Evolutionary conservation across 2,888 invertebrate genomes (phyloP).

Genomic region (Melolontha melolontha): DNA sequence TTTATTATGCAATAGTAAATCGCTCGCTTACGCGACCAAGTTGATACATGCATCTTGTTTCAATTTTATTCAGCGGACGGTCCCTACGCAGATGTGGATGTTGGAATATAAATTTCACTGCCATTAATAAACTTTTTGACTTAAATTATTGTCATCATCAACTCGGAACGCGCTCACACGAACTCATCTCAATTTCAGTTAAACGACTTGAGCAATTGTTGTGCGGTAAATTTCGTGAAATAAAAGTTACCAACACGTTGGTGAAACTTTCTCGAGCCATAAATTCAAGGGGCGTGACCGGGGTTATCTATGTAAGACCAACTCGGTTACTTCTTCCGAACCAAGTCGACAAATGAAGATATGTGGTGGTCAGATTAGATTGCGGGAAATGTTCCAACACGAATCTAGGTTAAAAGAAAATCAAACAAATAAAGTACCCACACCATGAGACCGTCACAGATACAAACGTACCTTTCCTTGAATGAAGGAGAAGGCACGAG

Average conservation of each 20-base stretch:
- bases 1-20: neutral
- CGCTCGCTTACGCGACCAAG: neutral
- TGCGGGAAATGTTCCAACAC: constrained; percentile 55
- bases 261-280: constrained; percentile 42
- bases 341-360: constrained; percentile 59
- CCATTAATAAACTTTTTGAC: constrained; percentile 39
- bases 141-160: constrained; percentile 41
- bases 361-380: constrained; percentile 52
- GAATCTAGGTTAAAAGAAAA: constrained; percentile 57
- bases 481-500: constrained; percentile 5
- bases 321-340: constrained; percentile 45
- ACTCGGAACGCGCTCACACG: constrained; percentile 33
- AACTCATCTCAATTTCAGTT: constrained; percentile 41
- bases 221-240: constrained; percentile 41
- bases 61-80: constrained; percentile 9
- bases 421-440: constrained; percentile 61
- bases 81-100: neutral
- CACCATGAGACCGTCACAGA: constrained; percentile 44
- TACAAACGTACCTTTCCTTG: constrained; percentile 18
- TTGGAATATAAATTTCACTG: constrained; percentile 17
- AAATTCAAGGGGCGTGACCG: constrained; percentile 47
- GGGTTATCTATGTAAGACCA: constrained; percentile 54
- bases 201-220: constrained; percentile 42
- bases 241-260: constrained; percentile 45
- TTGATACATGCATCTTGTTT: constrained; percentile 12